These are phyloP conservation scores for Actinernus sp. DNA, from an alignment of 92 coral and sea anemone genomes.

Conservation along the genomic window DNA sequence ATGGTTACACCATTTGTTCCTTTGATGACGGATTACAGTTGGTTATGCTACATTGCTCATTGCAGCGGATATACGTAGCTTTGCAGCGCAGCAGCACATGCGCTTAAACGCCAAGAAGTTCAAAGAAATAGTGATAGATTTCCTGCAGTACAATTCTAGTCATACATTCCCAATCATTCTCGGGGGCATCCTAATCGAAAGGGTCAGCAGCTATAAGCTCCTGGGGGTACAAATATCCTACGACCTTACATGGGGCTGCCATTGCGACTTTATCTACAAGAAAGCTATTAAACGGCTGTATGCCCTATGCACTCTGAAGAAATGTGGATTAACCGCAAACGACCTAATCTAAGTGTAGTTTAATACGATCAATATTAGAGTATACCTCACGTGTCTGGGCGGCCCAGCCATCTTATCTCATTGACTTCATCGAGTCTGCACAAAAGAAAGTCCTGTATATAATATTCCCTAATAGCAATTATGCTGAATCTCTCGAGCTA, in stretches of 20 bases:
- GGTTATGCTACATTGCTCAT: no score
- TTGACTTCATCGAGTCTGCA: neutral
- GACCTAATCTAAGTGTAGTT: no score
- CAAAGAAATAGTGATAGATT: no score
- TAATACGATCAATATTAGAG: no score
- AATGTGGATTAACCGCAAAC: no score
- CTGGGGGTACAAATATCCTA: constrained; percentile 20
- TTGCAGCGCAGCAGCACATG: no score
- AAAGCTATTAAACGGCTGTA: constrained; percentile 29
- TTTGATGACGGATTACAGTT: no score
- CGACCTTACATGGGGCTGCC: constrained; percentile 20
- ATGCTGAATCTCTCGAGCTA: no score
- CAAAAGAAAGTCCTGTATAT: neutral
- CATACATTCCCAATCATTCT: neutral
- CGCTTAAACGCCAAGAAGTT: neutral
- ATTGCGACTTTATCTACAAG: constrained; percentile 8
- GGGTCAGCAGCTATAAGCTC: constrained; percentile 10
- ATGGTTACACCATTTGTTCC: no score
- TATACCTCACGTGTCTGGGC: neutral
- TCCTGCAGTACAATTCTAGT: neutral
- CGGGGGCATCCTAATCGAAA: neutral
- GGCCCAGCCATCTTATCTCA: neutral
- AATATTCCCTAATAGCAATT: neutral
- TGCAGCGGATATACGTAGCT: no score
- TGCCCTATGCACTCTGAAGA: constrained; percentile 2